A percentile compares a stretch with the other conserved stretches of the same genome.
Conservation (phyloP, 2,797 vertebrate species). For the Silurus lanzhouensis region DNA sequence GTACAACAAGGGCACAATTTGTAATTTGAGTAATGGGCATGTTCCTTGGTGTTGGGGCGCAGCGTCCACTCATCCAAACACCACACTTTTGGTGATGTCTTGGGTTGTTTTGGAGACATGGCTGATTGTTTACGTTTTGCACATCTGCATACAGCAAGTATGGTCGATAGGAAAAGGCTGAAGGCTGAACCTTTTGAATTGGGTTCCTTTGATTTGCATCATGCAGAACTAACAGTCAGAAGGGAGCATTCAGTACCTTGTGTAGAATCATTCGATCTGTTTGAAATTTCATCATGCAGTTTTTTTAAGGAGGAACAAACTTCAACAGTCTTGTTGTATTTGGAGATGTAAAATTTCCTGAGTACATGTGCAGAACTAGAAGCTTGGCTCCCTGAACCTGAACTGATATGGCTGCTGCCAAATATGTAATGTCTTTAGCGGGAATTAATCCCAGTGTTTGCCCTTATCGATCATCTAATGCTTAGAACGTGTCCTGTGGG, state of each 20-base stretch:
- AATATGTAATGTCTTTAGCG: too few species aligned
- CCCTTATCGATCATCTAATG: background rate
- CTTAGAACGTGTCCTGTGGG: background rate
- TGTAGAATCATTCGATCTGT: too few species aligned
- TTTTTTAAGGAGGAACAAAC: too few species aligned
- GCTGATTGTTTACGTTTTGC: background rate
- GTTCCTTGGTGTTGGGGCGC: background rate
- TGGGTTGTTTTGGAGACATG: background rate
- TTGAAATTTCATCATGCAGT: too few species aligned
- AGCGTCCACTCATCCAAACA: background rate
- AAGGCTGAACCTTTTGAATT: background rate
- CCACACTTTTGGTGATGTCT: background rate
- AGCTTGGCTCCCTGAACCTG: too few species aligned
- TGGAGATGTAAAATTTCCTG: too few species aligned
- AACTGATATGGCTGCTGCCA: too few species aligned
- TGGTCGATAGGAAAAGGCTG: background rate
- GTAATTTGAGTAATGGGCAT: background rate
- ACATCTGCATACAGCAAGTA: background rate
- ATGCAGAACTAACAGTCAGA: too few species aligned
- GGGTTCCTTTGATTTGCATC: background rate
- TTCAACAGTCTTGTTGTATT: too few species aligned
- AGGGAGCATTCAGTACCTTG: too few species aligned
- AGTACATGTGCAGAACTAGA: too few species aligned
- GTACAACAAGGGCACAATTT: background rate
- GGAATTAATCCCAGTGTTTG: too few species aligned